Evolutionary conservation across 2,888 invertebrate species (phyloP).

Genomic region (Cryptus viduatorius): DNA sequence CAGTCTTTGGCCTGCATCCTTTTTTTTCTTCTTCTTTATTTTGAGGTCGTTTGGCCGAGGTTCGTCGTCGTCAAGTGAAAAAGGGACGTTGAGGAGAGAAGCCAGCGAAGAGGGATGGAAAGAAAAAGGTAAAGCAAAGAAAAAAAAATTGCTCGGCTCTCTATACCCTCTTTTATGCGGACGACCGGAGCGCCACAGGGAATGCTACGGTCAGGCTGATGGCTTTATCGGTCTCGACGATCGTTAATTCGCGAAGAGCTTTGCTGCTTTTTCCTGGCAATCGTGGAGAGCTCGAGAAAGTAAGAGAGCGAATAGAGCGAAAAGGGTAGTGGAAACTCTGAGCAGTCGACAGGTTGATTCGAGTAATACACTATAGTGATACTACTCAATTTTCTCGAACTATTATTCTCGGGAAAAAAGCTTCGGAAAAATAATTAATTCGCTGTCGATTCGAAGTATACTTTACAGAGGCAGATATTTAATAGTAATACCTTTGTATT

Average conservation of each 20-base stretch:
- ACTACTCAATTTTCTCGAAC: background rate
- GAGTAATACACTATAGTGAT: slow-evolving; percentile 14
- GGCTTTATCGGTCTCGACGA: slow-evolving; percentile 69
- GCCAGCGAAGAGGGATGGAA: slow-evolving; percentile 46
- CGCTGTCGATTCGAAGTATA: background rate
- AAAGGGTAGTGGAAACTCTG: slow-evolving; percentile 12
- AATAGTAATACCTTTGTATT: background rate
- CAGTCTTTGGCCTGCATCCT: slow-evolving; percentile 42
- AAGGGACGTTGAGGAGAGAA: slow-evolving; percentile 64
- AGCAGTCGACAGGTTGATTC: slow-evolving; percentile 38
- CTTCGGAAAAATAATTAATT: background rate
- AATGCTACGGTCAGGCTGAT: slow-evolving; percentile 60
- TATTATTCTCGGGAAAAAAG: background rate
- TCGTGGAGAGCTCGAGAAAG: slow-evolving; percentile 31
- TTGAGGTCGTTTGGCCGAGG: slow-evolving; percentile 61
- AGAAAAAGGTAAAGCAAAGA: slow-evolving; percentile 40
- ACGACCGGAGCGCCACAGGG: slow-evolving; percentile 46
- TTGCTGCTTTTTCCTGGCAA: slow-evolving; percentile 58
- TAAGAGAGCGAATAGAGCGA: slow-evolving; percentile 2
- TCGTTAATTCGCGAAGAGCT: slow-evolving; percentile 74
- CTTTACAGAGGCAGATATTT: background rate
- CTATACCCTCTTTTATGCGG: slow-evolving; percentile 51
- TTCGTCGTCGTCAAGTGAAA: slow-evolving; percentile 57
- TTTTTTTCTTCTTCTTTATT: slow-evolving; percentile 50
- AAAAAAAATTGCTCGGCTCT: slow-evolving; percentile 44